These are phyloP conservation scores for Chouioia cunea DNA, from an alignment of 2,888 invertebrate species.

Conservation along the genomic window DNA sequence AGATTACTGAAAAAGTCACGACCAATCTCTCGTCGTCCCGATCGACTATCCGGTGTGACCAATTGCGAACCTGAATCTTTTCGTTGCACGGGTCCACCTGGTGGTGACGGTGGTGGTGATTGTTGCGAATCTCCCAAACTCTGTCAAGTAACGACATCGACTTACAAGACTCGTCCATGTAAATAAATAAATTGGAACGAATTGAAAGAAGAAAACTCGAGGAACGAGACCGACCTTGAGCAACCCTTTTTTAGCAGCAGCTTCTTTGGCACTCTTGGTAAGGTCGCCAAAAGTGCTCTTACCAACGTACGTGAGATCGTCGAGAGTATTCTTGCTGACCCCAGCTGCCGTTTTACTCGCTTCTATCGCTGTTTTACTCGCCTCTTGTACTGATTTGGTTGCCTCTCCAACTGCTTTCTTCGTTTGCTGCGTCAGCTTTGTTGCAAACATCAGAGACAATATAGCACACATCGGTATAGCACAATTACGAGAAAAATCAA, in stretches of 20 bases:
- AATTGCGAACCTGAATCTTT: conserved; percentile 74
- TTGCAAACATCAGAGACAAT: too few relatives aligned
- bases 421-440: conserved; percentile 88
- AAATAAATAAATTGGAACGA: conserved; percentile 2
- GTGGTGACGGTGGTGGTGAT: conserved; percentile 60
- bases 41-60: conserved; percentile 71
- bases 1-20: conserved; percentile 91
- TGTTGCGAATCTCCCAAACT: conserved; percentile 70
- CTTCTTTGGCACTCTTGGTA: conserved; percentile 92
- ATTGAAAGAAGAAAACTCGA: conserved; percentile 1
- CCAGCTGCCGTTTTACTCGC: conserved; percentile 90
- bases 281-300: conserved; percentile 90
- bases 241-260: conserved; percentile 86
- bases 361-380: conserved; percentile 85
- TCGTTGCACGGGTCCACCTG: conserved; percentile 62
- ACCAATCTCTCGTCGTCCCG: conserved; percentile 72
- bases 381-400: conserved; percentile 85
- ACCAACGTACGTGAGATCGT: conserved; percentile 90
- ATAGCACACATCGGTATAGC: conserved; percentile 28
- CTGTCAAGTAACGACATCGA: conserved; percentile 54
- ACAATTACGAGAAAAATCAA: background rate
- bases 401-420: conserved; percentile 90
- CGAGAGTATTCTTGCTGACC: conserved; percentile 88
- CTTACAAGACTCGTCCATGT: background rate
- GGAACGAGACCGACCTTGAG: too few relatives aligned